A percentile compares a stretch with the other conserved stretches of the same genome.
Conservation (phyloP, 2,113 vertebrate species). For the Laticauda colubrina region DNA sequence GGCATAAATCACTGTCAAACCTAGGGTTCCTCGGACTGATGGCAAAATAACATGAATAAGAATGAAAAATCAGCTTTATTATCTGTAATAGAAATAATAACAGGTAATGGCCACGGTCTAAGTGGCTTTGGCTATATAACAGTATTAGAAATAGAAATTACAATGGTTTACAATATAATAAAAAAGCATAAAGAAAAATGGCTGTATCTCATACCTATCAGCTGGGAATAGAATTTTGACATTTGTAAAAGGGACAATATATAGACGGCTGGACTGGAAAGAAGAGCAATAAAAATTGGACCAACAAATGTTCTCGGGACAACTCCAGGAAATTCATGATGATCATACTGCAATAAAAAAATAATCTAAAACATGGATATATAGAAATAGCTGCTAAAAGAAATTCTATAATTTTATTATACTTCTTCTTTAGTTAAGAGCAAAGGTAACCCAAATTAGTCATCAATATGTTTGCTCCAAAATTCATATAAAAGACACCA, state of each 20-base stretch:
- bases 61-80: not conserved
- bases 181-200: not conserved
- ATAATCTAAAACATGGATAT: not conserved
- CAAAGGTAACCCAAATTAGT: not conserved
- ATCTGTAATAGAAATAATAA: not conserved
- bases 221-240: slow-evolving; percentile 87
- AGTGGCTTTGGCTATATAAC: not conserved
- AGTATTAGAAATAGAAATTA: not conserved
- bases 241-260: slow-evolving; percentile 73
- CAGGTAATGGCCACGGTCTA: not conserved
- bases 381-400: not conserved
- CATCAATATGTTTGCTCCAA: not conserved
- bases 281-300: slow-evolving; percentile 77
- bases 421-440: not conserved
- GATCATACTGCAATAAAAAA: slow-evolving; percentile 84
- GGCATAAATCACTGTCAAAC: slow-evolving; percentile 75
- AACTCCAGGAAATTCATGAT: slow-evolving; percentile 92
- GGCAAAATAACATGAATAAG: slow-evolving; percentile 38
- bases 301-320: slow-evolving; percentile 93
- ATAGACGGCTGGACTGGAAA: slow-evolving; percentile 79
- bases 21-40: slow-evolving; percentile 84
- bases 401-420: not conserved
- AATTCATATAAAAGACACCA: not conserved
- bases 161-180: not conserved
- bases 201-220: slow-evolving; percentile 72